Percentiles rank a stretch among this genome's conserved stretches.
phyloP scores from a whole-genome alignment of 2,113 vertebrate genomes.

The Pavo muticus region DNA sequence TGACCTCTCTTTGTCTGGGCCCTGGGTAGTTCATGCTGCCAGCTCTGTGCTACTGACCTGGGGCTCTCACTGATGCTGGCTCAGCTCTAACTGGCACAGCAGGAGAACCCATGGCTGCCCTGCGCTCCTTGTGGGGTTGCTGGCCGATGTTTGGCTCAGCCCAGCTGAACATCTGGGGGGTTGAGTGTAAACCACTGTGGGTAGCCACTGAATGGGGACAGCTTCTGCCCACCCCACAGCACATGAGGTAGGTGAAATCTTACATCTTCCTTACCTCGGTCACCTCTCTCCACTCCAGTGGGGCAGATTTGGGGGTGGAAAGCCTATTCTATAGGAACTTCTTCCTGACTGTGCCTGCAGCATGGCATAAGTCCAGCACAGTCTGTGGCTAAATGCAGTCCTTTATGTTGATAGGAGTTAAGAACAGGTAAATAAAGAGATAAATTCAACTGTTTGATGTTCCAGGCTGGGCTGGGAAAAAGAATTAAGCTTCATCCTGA shows the following conservation, averaged over 20 bases:
- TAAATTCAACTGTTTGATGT: not conserved
- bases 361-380: fast-evolving
- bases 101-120: fast-evolving
- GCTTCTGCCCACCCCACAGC: not conserved
- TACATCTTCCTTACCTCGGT: not conserved
- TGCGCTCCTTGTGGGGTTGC: fast-evolving
- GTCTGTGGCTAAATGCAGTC: not conserved
- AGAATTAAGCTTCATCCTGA: not conserved
- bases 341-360: not conserved
- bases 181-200: not conserved
- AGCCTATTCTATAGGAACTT: not conserved
- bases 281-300: not conserved
- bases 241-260: not conserved
- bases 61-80: not conserved
- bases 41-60: fast-evolving
- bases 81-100: not conserved
- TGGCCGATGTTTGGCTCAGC: fast-evolving
- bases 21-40: not conserved
- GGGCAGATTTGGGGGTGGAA: not conserved
- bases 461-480: not conserved
- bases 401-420: not conserved
- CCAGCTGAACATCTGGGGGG: not conserved
- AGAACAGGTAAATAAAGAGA: not conserved
- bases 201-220: not conserved
- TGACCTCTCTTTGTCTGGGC: not conserved